A percentile compares a stretch with the other conserved stretches of the same genome.
These are phyloP conservation scores for Drosophila picticornis DNA, from an alignment of 2,888 invertebrate genomes.

Conservation along the genomic window DNA sequence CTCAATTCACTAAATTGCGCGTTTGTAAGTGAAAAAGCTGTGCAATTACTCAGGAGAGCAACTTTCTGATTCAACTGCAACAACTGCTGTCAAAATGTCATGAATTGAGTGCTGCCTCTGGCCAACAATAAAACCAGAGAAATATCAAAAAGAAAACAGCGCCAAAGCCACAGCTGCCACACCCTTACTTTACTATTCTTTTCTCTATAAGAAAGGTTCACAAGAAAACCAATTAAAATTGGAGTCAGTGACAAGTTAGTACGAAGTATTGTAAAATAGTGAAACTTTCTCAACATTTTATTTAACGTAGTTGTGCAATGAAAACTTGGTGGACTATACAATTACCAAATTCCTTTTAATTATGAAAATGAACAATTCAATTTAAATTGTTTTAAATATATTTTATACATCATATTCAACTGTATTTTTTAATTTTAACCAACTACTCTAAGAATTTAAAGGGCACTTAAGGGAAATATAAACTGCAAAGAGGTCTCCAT, in stretches of 20 bases:
- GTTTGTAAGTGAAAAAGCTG: constrained; percentile 79
- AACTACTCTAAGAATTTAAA: not conserved
- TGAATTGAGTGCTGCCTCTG: constrained; percentile 71
- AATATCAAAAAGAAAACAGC: constrained; percentile 31
- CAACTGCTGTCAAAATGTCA: constrained; percentile 81
- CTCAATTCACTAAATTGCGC: constrained; percentile 77
- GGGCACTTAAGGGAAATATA: not conserved
- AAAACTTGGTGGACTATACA: too few relatives aligned
- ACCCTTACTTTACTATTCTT: constrained; percentile 28
- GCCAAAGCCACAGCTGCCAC: constrained; percentile 23
- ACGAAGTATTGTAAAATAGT: not conserved
- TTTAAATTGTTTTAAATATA: not conserved
- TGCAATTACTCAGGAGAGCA: constrained; percentile 78
- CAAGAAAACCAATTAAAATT: not conserved
- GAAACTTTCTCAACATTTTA: not conserved
- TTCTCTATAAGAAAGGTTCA: not conserved
- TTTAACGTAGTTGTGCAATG: not conserved
- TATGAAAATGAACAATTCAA: not conserved
- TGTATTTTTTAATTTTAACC: not conserved
- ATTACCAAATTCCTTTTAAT: not conserved
- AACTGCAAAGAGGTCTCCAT: not conserved
- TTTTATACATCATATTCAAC: not conserved
- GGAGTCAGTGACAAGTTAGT: not conserved
- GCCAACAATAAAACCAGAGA: constrained; percentile 43
- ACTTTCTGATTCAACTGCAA: constrained; percentile 80